These are phyloP conservation scores for Ormyrus nitidulus DNA, from an alignment of 2,888 invertebrate species.

Conservation along the genomic window DNA sequence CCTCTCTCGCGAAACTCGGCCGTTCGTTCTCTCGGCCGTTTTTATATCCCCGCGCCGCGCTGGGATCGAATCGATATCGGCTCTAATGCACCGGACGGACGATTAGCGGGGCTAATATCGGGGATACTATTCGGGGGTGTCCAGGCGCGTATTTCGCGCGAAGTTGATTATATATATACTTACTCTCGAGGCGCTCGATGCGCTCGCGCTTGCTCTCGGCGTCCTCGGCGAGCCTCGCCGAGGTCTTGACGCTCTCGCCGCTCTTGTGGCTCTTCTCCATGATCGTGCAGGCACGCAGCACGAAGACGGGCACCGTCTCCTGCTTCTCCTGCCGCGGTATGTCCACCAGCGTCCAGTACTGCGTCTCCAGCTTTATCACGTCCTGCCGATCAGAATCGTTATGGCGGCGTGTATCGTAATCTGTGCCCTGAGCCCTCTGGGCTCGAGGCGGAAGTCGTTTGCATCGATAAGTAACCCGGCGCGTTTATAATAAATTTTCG, in stretches of 20 bases:
- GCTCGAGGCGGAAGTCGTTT: not conserved
- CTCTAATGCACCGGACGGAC: not conserved
- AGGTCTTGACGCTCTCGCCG: conserved; percentile 91
- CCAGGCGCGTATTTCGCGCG: not conserved
- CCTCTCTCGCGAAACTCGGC: not conserved
- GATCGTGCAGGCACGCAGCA: conserved; percentile 91
- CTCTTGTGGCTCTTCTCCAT: conserved; percentile 95
- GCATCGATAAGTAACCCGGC: too few relatives aligned
- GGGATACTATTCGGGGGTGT: not conserved
- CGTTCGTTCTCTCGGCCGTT: not conserved
- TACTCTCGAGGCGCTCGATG: conserved; percentile 91
- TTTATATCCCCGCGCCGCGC: not conserved
- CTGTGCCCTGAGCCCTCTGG: not conserved
- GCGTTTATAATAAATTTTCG: too few relatives aligned
- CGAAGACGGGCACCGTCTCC: conserved; percentile 94
- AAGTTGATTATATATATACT: conserved; percentile 60
- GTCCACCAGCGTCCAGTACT: conserved; percentile 95
- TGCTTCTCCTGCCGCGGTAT: conserved; percentile 96
- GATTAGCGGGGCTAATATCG: not conserved
- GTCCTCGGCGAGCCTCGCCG: conserved; percentile 89
- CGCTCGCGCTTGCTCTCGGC: conserved; percentile 90
- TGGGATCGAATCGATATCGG: not conserved
- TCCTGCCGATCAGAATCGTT: conserved; percentile 79
- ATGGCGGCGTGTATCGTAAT: not conserved
- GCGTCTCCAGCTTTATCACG: conserved; percentile 92